phyloP scores from a whole-genome alignment of 2,888 invertebrate genomes.

The Heteromurus nitidus region DNA sequence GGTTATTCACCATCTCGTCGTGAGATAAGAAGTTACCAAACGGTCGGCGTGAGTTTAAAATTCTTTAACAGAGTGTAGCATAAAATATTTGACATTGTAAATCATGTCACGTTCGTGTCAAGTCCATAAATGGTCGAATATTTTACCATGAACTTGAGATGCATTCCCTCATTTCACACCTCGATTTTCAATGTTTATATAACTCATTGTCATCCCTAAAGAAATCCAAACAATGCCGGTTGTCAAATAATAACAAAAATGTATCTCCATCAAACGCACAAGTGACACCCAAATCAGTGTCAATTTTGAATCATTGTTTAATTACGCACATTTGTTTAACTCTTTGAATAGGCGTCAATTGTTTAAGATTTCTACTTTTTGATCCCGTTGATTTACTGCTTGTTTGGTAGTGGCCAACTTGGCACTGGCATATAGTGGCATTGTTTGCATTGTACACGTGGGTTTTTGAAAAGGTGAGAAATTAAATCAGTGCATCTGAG shows the following conservation, averaged over 20 bases:
- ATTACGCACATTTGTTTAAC: neutral
- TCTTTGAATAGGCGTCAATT: no score
- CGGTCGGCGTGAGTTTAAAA: no score
- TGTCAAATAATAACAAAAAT: neutral
- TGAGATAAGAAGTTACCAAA: no score
- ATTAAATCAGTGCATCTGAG: neutral
- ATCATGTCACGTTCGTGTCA: neutral
- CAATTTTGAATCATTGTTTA: neutral
- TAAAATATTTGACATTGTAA: neutral
- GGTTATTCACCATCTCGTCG: no score
- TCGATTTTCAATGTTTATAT: slow-evolving; percentile 21
- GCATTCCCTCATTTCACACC: slow-evolving; percentile 24
- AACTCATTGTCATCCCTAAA: neutral
- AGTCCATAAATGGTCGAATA: no score
- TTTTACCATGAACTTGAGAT: slow-evolving; percentile 55
- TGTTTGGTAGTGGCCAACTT: neutral
- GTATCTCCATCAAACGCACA: neutral
- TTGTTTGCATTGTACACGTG: neutral
- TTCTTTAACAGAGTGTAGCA: no score
- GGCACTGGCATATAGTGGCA: neutral
- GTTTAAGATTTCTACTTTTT: no score
- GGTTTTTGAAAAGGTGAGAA: neutral
- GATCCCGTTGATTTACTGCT: neutral
- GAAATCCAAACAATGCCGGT: neutral
- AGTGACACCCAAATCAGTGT: neutral